phyloP scores from a whole-genome alignment of 2,797 vertebrate genomes.

The Acrossocheilus fasciatus region DNA sequence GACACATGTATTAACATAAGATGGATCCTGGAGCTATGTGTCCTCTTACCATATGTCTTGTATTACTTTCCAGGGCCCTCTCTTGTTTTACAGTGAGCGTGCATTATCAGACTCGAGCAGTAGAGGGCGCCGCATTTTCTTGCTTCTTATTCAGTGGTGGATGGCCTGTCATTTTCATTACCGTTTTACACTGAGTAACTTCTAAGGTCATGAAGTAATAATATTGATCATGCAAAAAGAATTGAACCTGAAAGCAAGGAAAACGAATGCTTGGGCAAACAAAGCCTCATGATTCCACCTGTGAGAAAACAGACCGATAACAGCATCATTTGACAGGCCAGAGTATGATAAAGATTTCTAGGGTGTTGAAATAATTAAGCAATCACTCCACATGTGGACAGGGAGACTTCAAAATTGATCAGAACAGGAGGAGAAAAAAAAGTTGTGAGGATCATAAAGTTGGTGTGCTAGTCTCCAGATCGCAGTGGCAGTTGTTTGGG shows the following conservation, averaged over 20 bases:
- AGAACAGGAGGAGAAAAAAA: constrained; percentile 63
- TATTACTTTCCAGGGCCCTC: constrained; percentile 70
- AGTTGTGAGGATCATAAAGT: constrained; percentile 80
- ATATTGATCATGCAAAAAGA: background rate
- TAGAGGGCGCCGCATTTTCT: constrained; percentile 69
- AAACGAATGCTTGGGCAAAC: background rate
- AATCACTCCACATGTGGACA: constrained; percentile 23
- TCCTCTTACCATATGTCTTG: constrained; percentile 80
- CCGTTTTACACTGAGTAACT: background rate
- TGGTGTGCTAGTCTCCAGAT: constrained; percentile 77
- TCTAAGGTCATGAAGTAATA: background rate
- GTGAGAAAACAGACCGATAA: constrained; percentile 33
- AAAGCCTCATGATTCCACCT: constrained; percentile 7
- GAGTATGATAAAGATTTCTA: constrained; percentile 38
- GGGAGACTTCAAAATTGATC: constrained; percentile 10
- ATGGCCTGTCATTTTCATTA: background rate
- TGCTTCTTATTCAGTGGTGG: background rate
- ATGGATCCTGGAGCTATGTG: constrained; percentile 82
- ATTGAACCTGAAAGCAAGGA: background rate
- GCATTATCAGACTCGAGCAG: constrained; percentile 62
- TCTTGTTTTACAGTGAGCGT: constrained; percentile 46
- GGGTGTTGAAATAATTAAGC: constrained; percentile 44
- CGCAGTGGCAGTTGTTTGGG: constrained; percentile 83
- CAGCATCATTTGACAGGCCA: constrained; percentile 21
- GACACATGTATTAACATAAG: constrained; percentile 82